Evolutionary conservation across 2,888 invertebrate genomes (phyloP).

Genomic region (Erebia ligea): DNA sequence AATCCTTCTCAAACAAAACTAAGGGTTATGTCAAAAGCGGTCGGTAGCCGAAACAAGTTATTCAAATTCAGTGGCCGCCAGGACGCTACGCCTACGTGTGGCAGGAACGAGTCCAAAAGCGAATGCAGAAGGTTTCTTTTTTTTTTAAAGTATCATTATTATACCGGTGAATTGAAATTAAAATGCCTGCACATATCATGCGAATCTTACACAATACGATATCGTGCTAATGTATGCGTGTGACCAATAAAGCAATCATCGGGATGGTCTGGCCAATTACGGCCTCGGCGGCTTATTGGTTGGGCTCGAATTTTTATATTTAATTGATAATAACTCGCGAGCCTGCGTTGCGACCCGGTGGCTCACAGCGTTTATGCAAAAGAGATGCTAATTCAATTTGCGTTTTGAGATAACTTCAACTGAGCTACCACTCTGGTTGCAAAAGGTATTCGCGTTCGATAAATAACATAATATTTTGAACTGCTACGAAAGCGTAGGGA

Average conservation of each 20-base stretch:
- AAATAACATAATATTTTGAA: slow-evolving; percentile 15
- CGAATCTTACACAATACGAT: slow-evolving; percentile 56
- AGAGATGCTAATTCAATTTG: slow-evolving; percentile 75
- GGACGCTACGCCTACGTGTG: slow-evolving; percentile 60
- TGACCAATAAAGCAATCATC: slow-evolving; percentile 79
- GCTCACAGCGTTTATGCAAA: slow-evolving; percentile 71
- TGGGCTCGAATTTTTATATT: slow-evolving; percentile 76
- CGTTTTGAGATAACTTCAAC: slow-evolving; percentile 52
- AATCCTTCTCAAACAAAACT: slow-evolving; percentile 52
- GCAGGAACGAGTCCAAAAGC: slow-evolving; percentile 43
- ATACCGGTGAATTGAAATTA: slow-evolving; percentile 56
- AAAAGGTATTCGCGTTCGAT: slow-evolving; percentile 2
- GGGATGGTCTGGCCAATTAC: slow-evolving; percentile 71
- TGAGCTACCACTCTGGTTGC: slow-evolving; percentile 5
- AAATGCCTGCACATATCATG: slow-evolving; percentile 55
- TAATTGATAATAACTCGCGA: slow-evolving; percentile 68
- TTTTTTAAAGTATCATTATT: slow-evolving; percentile 46
- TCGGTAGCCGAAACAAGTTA: slow-evolving; percentile 77
- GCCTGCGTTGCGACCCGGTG: slow-evolving; percentile 47
- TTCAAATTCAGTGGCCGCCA: slow-evolving; percentile 70
- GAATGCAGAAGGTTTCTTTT: slow-evolving; percentile 46
- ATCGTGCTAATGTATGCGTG: slow-evolving; percentile 56
- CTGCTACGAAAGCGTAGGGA: background rate
- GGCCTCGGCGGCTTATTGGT: slow-evolving; percentile 65
- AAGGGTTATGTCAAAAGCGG: slow-evolving; percentile 71